Percentiles rank a stretch among this genome's conserved stretches.
Evolutionary conservation across 2,797 vertebrate genomes (phyloP).

Genomic region (Phoeniculus purpureus): DNA sequence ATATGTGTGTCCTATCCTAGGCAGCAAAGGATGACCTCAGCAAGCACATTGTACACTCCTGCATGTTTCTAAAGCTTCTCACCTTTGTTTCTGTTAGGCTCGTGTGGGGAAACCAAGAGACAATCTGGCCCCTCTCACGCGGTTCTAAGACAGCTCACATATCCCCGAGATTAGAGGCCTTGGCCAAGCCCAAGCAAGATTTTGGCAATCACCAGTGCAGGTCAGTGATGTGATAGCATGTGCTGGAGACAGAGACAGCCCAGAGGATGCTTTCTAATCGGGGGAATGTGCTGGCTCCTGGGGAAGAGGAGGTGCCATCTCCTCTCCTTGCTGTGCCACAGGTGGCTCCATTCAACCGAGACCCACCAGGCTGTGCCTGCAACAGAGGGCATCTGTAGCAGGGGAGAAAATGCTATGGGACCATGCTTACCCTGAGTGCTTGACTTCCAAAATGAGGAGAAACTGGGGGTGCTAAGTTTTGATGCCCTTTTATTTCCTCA

Average conservation of each 20-base stretch:
- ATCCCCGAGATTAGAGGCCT: slow-evolving; percentile 72
- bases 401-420: background rate
- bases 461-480: background rate
- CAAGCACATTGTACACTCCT: slow-evolving; percentile 17
- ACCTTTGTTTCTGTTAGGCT: slow-evolving; percentile 35
- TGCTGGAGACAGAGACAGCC: background rate
- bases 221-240: slow-evolving; percentile 58
- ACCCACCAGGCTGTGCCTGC: background rate
- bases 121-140: background rate
- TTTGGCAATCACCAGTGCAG: slow-evolving; percentile 66
- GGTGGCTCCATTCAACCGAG: background rate
- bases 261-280: background rate
- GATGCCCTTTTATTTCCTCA: background rate
- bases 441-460: background rate
- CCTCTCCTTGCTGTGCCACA: background rate
- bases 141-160: slow-evolving; percentile 24
- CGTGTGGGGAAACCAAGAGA: slow-evolving; percentile 73
- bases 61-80: background rate
- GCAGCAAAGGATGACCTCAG: background rate
- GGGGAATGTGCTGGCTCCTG: background rate
- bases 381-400: background rate
- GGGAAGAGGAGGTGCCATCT: background rate
- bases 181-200: slow-evolving; percentile 80
- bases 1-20: background rate
- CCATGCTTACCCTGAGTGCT: background rate